Evolutionary conservation across 2,888 invertebrate genomes (phyloP).

Genomic region (Morpho helenor): DNA sequence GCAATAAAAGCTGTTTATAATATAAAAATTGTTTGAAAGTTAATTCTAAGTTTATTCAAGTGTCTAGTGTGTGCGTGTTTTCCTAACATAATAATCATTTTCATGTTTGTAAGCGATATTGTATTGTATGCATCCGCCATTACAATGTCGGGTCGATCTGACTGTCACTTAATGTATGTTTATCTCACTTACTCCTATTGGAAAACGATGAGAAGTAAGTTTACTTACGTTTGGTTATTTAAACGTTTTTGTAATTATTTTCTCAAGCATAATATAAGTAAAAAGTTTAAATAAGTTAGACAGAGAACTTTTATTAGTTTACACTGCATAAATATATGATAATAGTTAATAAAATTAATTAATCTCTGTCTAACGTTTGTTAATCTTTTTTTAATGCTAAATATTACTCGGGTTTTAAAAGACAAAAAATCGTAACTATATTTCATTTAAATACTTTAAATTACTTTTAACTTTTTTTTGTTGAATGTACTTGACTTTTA

Average conservation of each 20-base stretch:
- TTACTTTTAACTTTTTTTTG: too few species aligned
- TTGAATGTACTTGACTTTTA: too few species aligned
- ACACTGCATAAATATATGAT: too few species aligned
- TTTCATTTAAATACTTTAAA: too few species aligned
- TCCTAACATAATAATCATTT: conserved; percentile 36
- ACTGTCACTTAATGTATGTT: conserved; percentile 43
- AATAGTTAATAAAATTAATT: too few species aligned
- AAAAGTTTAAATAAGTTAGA: too few species aligned
- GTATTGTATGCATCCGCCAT: conserved; percentile 60
- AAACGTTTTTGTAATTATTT: not conserved
- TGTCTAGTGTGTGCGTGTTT: conserved; percentile 18
- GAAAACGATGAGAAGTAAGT: conserved; percentile 32
- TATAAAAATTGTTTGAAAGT: conserved; percentile 6
- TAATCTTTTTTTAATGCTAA: too few species aligned
- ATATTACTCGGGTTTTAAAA: too few species aligned
- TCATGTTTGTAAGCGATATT: conserved; percentile 42
- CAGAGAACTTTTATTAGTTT: too few species aligned
- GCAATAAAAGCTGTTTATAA: conserved; percentile 17
- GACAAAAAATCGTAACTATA: too few species aligned
- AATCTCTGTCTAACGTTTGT: too few species aligned
- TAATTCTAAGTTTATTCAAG: conserved; percentile 8
- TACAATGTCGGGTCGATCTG: conserved; percentile 42
- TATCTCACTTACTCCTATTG: conserved; percentile 53
- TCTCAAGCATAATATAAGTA: too few species aligned
- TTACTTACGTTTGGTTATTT: conserved; percentile 6